Conservation (phyloP, 2,113 vertebrate species). For the Tinamus guttatus region DNA sequence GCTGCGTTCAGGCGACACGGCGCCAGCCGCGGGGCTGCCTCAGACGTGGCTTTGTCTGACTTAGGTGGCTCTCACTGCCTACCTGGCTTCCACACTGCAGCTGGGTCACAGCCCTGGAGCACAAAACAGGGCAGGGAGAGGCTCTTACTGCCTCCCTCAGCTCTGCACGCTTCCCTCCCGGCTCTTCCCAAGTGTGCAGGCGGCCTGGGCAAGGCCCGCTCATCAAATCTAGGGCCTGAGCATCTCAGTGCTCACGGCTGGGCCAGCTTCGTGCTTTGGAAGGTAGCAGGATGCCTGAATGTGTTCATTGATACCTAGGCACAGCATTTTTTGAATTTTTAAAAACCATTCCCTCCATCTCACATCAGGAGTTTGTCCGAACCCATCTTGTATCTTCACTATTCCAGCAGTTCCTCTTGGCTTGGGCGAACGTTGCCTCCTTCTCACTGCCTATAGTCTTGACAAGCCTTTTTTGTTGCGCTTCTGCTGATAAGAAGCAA, state of each 20-base stretch:
- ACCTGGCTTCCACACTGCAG: neutral
- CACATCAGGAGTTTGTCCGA: neutral
- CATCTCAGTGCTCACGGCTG: neutral
- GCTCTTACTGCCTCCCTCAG: neutral
- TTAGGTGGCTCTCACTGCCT: neutral
- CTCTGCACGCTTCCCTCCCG: neutral
- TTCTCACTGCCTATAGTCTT: neutral
- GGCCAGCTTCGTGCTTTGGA: neutral
- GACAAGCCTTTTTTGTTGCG: neutral
- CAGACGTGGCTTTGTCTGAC: neutral
- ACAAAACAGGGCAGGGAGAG: neutral
- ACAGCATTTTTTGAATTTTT: neutral
- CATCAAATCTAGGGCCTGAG: too few species aligned
- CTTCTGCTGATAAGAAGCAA: neutral
- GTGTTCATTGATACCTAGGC: neutral
- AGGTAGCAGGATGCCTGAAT: neutral
- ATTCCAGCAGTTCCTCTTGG: too few species aligned
- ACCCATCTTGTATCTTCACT: neutral
- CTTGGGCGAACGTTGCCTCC: too few species aligned
- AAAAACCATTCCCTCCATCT: neutral
- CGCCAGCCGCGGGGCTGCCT: neutral
- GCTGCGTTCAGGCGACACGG: neutral
- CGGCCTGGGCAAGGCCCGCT: neutral
- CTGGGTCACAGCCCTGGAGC: neutral
- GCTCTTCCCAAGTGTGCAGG: neutral